Evolutionary conservation across 2,888 invertebrate species (phyloP).

Genomic region (Phyllotreta cruciferae): DNA sequence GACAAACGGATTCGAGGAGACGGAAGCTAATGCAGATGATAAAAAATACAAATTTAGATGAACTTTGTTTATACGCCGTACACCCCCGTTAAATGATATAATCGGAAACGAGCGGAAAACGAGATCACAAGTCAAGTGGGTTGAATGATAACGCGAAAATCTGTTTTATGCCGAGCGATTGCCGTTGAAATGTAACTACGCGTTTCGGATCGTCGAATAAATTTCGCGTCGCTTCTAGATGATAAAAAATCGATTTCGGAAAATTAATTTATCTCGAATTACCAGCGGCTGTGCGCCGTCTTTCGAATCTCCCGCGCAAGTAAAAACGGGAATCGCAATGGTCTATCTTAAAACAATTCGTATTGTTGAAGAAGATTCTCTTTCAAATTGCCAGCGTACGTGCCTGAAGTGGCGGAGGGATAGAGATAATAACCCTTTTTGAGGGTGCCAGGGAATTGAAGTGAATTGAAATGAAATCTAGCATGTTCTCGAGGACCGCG

Average conservation of each 20-base stretch:
- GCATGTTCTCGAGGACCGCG: constrained; percentile 23
- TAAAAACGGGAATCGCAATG: constrained; percentile 2
- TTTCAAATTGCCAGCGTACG: constrained; percentile 14
- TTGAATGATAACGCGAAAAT: constrained; percentile 27
- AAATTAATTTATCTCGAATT: no score
- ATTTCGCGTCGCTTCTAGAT: no score
- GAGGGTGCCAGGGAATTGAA: constrained; percentile 18
- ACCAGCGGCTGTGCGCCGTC: not conserved
- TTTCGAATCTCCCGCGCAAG: not conserved
- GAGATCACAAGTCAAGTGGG: constrained; percentile 33
- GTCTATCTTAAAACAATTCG: constrained; percentile 10
- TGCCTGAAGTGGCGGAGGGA: constrained; percentile 22
- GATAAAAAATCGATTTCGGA: no score
- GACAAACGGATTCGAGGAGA: constrained; percentile 13
- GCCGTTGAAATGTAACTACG: not conserved
- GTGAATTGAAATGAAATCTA: constrained; percentile 29
- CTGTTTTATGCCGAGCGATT: constrained; percentile 22
- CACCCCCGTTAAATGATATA: constrained; percentile 28
- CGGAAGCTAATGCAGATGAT: constrained; percentile 39
- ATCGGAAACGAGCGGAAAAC: constrained; percentile 29
- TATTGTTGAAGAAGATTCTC: constrained; percentile 9
- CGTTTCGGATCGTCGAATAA: no score
- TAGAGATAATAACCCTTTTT: constrained; percentile 25
- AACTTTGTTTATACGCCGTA: constrained; percentile 26
- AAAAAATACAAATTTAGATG: constrained; percentile 31